Conservation (phyloP, 2,113 vertebrate species). For the Diadophis punctatus region DNA sequence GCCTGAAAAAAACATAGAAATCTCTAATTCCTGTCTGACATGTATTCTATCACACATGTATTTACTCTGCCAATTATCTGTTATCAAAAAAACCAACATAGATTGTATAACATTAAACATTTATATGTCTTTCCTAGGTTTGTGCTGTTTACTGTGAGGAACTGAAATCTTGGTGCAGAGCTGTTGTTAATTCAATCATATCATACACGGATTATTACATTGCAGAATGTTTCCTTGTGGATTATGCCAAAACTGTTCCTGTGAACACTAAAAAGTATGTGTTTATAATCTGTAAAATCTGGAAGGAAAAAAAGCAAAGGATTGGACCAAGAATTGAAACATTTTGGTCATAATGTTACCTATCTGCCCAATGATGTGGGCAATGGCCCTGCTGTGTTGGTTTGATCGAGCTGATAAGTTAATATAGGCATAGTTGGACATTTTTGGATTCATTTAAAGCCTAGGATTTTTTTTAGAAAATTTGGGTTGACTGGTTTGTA, state of each 20-base stretch:
- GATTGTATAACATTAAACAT: rapidly evolving
- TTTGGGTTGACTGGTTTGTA: neutral
- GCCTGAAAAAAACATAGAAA: neutral
- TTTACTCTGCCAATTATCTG: neutral
- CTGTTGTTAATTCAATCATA: constrained; percentile 58
- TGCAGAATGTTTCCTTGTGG: constrained; percentile 72
- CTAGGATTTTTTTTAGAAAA: neutral
- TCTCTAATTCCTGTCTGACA: neutral
- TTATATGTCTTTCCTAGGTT: constrained; percentile 49
- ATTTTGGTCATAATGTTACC: neutral
- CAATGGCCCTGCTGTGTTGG: neutral
- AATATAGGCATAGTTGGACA: neutral
- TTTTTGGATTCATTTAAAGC: neutral
- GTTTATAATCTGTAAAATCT: neutral
- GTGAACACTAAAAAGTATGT: constrained; percentile 67
- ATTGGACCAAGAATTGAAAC: neutral
- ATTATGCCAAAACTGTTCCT: constrained; percentile 66
- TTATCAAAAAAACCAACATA: neutral
- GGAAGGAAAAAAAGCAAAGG: neutral
- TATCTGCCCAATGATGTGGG: neutral
- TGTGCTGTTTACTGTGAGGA: constrained; percentile 71
- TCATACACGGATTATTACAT: constrained; percentile 50
- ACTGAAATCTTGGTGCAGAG: constrained; percentile 72
- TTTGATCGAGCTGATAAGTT: neutral
- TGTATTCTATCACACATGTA: neutral